Evolutionary conservation across 35 echinoderm and acorn worm species (phyloP).

Genomic region (Acanthaster planci): DNA sequence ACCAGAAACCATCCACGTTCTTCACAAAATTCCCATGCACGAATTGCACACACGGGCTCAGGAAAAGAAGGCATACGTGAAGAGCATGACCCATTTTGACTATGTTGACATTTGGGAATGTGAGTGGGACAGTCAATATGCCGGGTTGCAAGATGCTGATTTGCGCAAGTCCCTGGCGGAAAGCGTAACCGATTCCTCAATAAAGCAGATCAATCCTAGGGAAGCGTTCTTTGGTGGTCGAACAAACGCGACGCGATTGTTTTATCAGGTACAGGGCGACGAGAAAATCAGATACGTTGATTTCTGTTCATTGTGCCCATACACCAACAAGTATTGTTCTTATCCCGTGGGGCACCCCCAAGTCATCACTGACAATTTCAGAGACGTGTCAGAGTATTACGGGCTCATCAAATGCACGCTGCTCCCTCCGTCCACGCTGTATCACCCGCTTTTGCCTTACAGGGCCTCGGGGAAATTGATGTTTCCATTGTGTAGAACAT

Average conservation of each 20-base stretch:
- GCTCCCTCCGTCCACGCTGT: slow-evolving; percentile 43
- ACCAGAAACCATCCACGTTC: slow-evolving; percentile 15
- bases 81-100: background rate
- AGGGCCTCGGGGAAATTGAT: slow-evolving; percentile 31
- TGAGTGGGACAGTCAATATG: too few species aligned
- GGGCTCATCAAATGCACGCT: slow-evolving; percentile 50
- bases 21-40: background rate
- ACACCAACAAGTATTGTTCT: slow-evolving; percentile 43
- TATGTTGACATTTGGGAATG: slow-evolving; percentile 47
- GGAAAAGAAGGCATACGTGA: background rate
- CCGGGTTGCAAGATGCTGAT: too few species aligned
- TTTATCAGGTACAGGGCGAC: slow-evolving; percentile 9
- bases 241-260: slow-evolving; percentile 30
- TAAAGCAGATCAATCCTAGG: background rate
- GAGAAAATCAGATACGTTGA: slow-evolving; percentile 59
- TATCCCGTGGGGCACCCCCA: slow-evolving; percentile 53
- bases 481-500: slow-evolving; percentile 66
- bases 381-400: slow-evolving; percentile 9
- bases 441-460: slow-evolving; percentile 52
- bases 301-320: slow-evolving; percentile 54
- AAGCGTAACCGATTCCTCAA: background rate
- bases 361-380: background rate
- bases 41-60: slow-evolving; percentile 18
- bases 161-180: too few species aligned
- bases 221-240: slow-evolving; percentile 52